These are phyloP conservation scores for Eristalis arbustorum DNA, from an alignment of 2,888 invertebrate genomes.

Conservation along the genomic window DNA sequence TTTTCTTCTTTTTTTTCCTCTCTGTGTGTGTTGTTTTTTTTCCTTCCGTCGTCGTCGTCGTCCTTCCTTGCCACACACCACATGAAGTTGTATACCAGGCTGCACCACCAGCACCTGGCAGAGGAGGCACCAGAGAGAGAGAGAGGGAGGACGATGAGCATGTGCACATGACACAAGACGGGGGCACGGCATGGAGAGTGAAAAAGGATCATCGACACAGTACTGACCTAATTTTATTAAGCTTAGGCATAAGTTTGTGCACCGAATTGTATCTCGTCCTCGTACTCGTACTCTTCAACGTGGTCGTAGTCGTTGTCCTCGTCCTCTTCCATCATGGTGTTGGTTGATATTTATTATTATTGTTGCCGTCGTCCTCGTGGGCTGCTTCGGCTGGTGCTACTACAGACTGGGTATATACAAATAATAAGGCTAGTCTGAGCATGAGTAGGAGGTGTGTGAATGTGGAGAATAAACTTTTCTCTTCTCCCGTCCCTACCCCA, in stretches of 20 bases:
- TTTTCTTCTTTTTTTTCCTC: neutral
- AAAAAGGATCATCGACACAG: constrained; percentile 80
- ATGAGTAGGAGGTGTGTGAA: constrained; percentile 65
- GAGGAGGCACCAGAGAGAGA: neutral
- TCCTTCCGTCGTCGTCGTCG: neutral
- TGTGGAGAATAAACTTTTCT: constrained; percentile 33
- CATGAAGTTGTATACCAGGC: constrained; percentile 54
- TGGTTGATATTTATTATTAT: constrained; percentile 20
- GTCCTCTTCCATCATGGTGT: constrained; percentile 16
- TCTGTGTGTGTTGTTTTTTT: constrained; percentile 3
- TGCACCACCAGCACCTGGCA: constrained; percentile 29
- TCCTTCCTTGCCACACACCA: constrained; percentile 5
- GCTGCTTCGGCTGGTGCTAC: constrained; percentile 4
- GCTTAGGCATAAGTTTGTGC: constrained; percentile 76
- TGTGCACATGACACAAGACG: constrained; percentile 46
- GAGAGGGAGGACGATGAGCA: constrained; percentile 21
- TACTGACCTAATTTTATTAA: constrained; percentile 80
- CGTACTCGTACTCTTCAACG: constrained; percentile 22
- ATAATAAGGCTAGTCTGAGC: constrained; percentile 68
- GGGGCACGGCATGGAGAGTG: constrained; percentile 60
- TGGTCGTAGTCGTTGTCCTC: constrained; percentile 23
- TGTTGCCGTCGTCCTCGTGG: constrained; percentile 59
- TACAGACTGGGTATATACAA: constrained; percentile 49
- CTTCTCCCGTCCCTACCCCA: constrained; percentile 4
- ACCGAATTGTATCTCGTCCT: constrained; percentile 66